A percentile compares a stretch with the other conserved stretches of the same genome.
Conservation (phyloP, 2,888 invertebrate genomes). For the Malachius bipustulatus region DNA sequence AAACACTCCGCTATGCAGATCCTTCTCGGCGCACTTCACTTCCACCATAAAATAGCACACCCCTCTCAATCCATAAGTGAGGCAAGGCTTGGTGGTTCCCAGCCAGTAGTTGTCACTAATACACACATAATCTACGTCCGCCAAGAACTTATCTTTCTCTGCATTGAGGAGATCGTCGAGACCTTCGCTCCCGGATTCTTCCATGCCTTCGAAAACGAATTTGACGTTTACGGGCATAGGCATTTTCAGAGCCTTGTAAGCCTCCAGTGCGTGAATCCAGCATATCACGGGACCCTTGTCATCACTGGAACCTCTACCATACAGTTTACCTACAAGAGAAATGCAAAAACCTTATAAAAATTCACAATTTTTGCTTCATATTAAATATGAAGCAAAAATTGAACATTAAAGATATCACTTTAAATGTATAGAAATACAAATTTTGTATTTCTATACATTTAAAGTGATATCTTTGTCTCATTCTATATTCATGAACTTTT, state of each 20-base stretch:
- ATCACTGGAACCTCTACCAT: constrained; percentile 77
- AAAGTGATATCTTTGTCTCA: too few relatives aligned
- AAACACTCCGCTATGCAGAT: constrained; percentile 91
- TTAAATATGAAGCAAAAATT: too few relatives aligned
- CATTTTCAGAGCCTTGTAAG: constrained; percentile 55
- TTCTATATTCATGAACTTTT: too few relatives aligned
- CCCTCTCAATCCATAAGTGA: constrained; percentile 92
- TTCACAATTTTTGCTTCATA: too few relatives aligned
- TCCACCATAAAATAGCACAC: constrained; percentile 84
- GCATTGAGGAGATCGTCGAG: constrained; percentile 69
- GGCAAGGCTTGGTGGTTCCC: constrained; percentile 90
- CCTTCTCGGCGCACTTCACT: constrained; percentile 78
- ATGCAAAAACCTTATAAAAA: too few relatives aligned
- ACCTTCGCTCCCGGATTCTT: constrained; percentile 95
- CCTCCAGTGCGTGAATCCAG: constrained; percentile 91
- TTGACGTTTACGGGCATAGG: constrained; percentile 62
- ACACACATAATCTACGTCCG: constrained; percentile 83
- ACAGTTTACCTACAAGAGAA: too few relatives aligned
- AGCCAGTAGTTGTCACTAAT: constrained; percentile 99
- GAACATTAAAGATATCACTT: too few relatives aligned
- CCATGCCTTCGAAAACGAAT: constrained; percentile 97
- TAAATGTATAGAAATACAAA: too few relatives aligned
- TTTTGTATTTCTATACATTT: too few relatives aligned
- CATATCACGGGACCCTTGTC: constrained; percentile 89
- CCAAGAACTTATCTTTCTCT: constrained; percentile 65